Percentiles rank a stretch among this genome's conserved stretches.
Evolutionary conservation across 1,140 invertebrate species (phyloP).

Genomic region (Harpegnathos saltator): DNA sequence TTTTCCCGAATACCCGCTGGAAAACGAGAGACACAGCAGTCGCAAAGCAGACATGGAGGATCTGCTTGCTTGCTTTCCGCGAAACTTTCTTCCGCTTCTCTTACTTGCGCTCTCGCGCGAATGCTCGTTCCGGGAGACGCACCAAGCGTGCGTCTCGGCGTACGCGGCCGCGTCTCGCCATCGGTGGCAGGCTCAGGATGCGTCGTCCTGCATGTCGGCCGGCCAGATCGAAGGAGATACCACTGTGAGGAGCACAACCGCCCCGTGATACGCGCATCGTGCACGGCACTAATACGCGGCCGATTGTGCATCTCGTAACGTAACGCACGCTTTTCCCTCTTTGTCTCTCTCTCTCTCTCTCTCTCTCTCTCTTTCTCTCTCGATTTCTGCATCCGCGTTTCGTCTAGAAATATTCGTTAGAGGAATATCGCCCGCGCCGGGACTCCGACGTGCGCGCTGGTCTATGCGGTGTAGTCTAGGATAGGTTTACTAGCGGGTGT

Average conservation of each 20-base stretch:
- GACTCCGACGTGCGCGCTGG: constrained; percentile 5
- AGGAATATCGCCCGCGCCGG: constrained; percentile 53
- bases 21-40: constrained; percentile 37
- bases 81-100: background rate
- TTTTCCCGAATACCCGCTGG: constrained; percentile 31
- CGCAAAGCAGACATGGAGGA: too few species aligned
- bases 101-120: background rate
- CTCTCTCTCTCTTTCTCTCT: too few species aligned
- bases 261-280: background rate
- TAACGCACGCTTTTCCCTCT: too few species aligned
- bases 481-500: constrained; percentile 71
- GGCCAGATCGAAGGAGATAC: constrained; percentile 29
- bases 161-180: background rate
- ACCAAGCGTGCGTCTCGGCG: background rate
- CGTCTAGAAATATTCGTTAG: constrained; percentile 60
- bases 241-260: too few species aligned
- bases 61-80: background rate
- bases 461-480: constrained; percentile 70
- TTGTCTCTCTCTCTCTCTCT: too few species aligned
- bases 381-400: constrained; percentile 15
- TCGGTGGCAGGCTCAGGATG: background rate
- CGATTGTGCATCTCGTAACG: background rate
- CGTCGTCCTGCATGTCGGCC: constrained; percentile 5
- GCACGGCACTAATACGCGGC: background rate
- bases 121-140: background rate